A percentile compares a stretch with the other conserved stretches of the same genome.
These are phyloP conservation scores for Apoderus coryli DNA, from an alignment of 2,888 invertebrate genomes.

Conservation along the genomic window DNA sequence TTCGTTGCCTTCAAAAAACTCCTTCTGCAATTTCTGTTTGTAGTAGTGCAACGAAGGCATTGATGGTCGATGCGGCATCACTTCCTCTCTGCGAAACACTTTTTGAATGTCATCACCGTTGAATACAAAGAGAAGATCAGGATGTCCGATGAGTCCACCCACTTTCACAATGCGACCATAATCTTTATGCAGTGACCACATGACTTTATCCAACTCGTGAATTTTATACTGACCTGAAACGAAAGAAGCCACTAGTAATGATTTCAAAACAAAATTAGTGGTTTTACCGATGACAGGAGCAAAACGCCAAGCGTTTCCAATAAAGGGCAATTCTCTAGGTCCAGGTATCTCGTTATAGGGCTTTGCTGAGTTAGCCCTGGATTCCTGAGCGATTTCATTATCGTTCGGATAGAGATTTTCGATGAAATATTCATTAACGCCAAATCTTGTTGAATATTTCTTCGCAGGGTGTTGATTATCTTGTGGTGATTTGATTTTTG, in stretches of 20 bases:
- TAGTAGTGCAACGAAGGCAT: constrained; percentile 61
- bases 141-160: constrained; percentile 59
- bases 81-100: constrained; percentile 54
- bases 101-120: constrained; percentile 58
- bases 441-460: too few relatives aligned
- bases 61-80: constrained; percentile 55
- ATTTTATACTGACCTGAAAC: constrained; percentile 41
- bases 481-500: too few relatives aligned
- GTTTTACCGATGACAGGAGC: constrained; percentile 48
- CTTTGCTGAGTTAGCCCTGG: constrained; percentile 19
- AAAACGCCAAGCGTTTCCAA: constrained; percentile 73
- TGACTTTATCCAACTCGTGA: constrained; percentile 41
- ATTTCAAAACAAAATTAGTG: constrained; percentile 3
- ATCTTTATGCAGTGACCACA: constrained; percentile 40
- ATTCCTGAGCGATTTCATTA: too few relatives aligned
- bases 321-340: constrained; percentile 53
- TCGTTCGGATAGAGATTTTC: too few relatives aligned
- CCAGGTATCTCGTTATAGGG: constrained; percentile 59
- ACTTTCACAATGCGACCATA: constrained; percentile 49
- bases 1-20: constrained; percentile 56
- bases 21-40: constrained; percentile 49
- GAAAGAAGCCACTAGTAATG: constrained; percentile 1
- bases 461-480: too few relatives aligned
- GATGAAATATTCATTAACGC: too few relatives aligned
- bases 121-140: constrained; percentile 58